Conservation (phyloP, 1,140 invertebrate species). For the Drosophila varians region DNA sequence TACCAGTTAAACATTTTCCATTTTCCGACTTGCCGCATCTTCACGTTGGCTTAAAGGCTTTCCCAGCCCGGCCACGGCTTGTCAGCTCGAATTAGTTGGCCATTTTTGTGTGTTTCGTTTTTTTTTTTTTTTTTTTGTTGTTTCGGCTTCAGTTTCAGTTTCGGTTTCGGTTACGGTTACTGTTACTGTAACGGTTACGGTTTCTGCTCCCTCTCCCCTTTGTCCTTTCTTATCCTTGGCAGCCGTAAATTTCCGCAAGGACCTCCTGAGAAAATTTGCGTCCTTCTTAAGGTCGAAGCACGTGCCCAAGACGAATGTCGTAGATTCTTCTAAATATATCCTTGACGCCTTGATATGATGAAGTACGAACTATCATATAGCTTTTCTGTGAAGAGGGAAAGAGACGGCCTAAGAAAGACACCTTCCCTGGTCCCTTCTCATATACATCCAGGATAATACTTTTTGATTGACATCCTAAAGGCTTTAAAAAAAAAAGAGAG, state of each 20-base stretch:
- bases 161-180: constrained; percentile 11
- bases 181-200: constrained; percentile 4
- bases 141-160: constrained; percentile 13
- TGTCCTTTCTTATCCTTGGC: neutral
- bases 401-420: too few species aligned
- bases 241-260: constrained; percentile 65
- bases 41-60: constrained; percentile 66
- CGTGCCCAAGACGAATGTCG: constrained; percentile 29
- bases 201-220: neutral
- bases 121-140: constrained; percentile 6
- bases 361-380: too few species aligned
- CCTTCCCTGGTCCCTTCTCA: too few species aligned
- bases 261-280: constrained; percentile 42
- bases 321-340: neutral
- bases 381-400: too few species aligned
- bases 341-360: too few species aligned
- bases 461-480: too few species aligned
- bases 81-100: constrained; percentile 71
- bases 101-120: constrained; percentile 23
- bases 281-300: constrained; percentile 3
- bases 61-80: constrained; percentile 51
- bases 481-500: too few species aligned
- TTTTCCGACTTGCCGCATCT: constrained; percentile 3
- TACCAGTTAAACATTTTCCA: neutral
- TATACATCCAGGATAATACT: too few species aligned